Evolutionary conservation across 2,113 vertebrate species (phyloP).

Genomic region (Neopipo cinnamomea): DNA sequence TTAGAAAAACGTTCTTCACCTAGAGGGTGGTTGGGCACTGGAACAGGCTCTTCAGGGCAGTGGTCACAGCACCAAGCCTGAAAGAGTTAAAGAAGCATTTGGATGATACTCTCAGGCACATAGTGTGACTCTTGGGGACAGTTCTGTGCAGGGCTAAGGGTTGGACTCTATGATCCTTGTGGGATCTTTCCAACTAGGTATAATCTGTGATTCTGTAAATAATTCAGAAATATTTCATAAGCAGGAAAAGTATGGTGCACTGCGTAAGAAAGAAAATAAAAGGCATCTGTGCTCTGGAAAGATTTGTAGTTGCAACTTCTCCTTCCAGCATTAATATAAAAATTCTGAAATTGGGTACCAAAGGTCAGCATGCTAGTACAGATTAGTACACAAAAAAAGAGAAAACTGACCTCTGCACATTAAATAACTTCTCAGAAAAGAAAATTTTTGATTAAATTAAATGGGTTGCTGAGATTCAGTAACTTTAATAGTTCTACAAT

Average conservation of each 20-base stretch:
- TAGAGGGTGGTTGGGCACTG: neutral
- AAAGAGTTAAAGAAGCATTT: neutral
- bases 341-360: neutral
- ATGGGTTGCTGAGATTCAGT: neutral
- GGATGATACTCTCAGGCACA: neutral
- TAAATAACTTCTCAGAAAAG: neutral
- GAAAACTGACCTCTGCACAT: neutral
- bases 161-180: neutral
- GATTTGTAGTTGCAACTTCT: neutral
- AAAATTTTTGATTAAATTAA: slow-evolving; percentile 23
- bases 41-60: neutral
- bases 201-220: neutral
- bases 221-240: neutral
- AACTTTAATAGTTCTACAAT: neutral
- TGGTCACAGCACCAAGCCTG: neutral
- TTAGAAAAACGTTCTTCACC: neutral
- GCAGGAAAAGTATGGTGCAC: neutral
- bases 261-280: neutral
- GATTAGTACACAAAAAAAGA: neutral
- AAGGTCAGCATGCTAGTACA: neutral
- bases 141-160: neutral
- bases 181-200: neutral
- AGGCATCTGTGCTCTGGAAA: neutral
- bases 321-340: neutral
- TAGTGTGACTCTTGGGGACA: neutral